Evolutionary conservation across 2,888 invertebrate genomes (phyloP), one percentile per base, ranked within the genome.

Genomic region (Melanophora roralis): DNA sequence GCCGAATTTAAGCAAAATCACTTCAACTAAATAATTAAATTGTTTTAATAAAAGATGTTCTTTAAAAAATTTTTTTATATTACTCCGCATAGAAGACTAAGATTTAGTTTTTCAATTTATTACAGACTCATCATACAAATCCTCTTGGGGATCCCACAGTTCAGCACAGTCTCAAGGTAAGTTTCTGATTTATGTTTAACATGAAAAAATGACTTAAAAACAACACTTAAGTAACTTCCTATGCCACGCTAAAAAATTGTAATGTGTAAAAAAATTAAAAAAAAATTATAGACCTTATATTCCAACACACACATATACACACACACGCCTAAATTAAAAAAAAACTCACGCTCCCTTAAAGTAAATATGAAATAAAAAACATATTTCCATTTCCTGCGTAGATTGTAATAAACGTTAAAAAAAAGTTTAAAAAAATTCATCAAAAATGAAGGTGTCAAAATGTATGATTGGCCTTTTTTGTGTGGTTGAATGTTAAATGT

Each of bases 121-220:
- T 94, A 55, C 93, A 96, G 95, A 96, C 92, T 94, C 95, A 79
- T 94, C 95, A 79, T 96, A 96, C 91, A 96, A 96, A 92, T 94
- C 95, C 89, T 93, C 95, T 90, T 96, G 95, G 95, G 94, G 94
- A 85, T 92, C 95, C 86, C 95, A 95, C 89, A 91, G 94, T 82
- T 91, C 95, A 83, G 92, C 94, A 88, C 95, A 95, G 88, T 91
- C 94, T 84, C 95, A 95, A 93, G 95, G 95, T 95, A 90, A 92
- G 91, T 86, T 9, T 0, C 32, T 55, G 19, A n/a, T n/a, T 47
- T 16, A 11, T 23, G 12, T 19, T 36, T 19, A 6, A 14, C 62
- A 47, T 11, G 36, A 14, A 19, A 21, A 60, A 9, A 40, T 49
- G 6, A 27, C 27, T 27, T 27, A 27, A 27, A 27, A 27, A 27